Conservation (phyloP, 2,113 vertebrate species). For the Ceyx melanurus region DNA sequence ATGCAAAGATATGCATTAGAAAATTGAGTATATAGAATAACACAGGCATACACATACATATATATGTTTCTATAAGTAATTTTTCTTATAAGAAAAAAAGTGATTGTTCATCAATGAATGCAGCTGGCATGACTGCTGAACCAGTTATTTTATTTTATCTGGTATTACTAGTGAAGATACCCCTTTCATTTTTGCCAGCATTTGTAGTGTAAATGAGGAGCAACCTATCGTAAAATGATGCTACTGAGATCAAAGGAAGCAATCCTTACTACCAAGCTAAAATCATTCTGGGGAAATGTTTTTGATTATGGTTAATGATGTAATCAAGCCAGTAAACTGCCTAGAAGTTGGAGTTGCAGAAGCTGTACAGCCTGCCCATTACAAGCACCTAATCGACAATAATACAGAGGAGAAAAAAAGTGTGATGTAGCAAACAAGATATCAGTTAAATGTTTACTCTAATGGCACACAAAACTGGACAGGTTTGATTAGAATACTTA, state of each 20-base stretch:
- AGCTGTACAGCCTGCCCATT: slow-evolving; percentile 62
- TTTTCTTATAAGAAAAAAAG: slow-evolving; percentile 34
- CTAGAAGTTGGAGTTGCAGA: slow-evolving; percentile 72
- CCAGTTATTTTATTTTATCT: slow-evolving; percentile 73
- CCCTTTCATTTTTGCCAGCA: slow-evolving; percentile 76
- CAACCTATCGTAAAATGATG: slow-evolving; percentile 77
- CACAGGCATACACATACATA: too few relatives aligned
- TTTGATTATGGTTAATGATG: slow-evolving; percentile 85
- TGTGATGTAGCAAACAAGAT: slow-evolving; percentile 51
- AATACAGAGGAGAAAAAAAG: slow-evolving; percentile 53
- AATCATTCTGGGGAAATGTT: slow-evolving; percentile 80
- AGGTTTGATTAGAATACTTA: slow-evolving; percentile 70
- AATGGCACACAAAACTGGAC: slow-evolving; percentile 36
- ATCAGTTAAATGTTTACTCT: slow-evolving; percentile 72
- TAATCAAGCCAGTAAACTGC: slow-evolving; percentile 80
- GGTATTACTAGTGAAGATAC: slow-evolving; percentile 65
- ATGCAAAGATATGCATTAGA: background rate
- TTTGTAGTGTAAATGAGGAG: slow-evolving; percentile 84
- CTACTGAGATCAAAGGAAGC: slow-evolving; percentile 80
- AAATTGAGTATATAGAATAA: background rate
- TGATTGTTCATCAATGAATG: slow-evolving; percentile 53
- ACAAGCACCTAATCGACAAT: slow-evolving; percentile 49
- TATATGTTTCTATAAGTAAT: background rate
- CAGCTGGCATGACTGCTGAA: slow-evolving; percentile 50
- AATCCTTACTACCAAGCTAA: slow-evolving; percentile 77